A percentile compares a stretch with the other conserved stretches of the same genome.
phyloP scores from a whole-genome alignment of 2,113 vertebrate genomes.

The Myotis davidii region DNA sequence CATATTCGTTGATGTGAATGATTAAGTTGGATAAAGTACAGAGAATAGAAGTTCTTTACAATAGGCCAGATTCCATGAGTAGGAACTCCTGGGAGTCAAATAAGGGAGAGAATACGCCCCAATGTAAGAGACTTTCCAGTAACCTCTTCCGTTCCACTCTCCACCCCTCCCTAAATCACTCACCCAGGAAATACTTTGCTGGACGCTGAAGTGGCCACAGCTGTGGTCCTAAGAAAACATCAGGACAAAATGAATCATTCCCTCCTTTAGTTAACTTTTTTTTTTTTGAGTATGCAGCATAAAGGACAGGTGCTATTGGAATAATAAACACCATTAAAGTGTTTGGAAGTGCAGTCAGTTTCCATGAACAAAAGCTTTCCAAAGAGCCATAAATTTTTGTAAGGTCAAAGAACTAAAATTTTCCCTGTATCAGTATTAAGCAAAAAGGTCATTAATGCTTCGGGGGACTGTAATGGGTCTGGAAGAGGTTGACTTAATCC shows the following conservation, averaged over 20 bases:
- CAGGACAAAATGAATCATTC: conserved; percentile 52
- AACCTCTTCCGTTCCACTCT: conserved; percentile 67
- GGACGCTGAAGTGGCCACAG: conserved; percentile 58
- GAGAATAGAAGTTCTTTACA: conserved; percentile 61
- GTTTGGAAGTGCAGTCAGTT: conserved; percentile 47
- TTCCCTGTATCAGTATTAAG: conserved; percentile 36
- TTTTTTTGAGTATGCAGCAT: background rate
- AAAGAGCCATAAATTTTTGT: conserved; percentile 45
- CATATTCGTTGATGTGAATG: conserved; percentile 52
- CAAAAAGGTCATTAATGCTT: conserved; percentile 60
- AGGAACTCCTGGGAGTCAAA: conserved; percentile 63
- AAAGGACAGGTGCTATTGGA: conserved; percentile 67
- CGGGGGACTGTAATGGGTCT: background rate
- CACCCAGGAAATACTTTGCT: conserved; percentile 69
- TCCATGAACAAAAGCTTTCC: conserved; percentile 51
- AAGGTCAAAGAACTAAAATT: conserved; percentile 55
- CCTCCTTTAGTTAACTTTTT: conserved; percentile 44
- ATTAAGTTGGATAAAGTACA: conserved; percentile 68
- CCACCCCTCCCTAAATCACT: conserved; percentile 70
- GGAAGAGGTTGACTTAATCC: background rate
- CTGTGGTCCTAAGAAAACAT: conserved; percentile 57
- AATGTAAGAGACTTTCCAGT: conserved; percentile 71
- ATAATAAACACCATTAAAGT: conserved; percentile 55
- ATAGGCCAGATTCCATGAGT: conserved; percentile 77
- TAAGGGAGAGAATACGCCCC: conserved; percentile 59